Evolutionary conservation across 2,797 vertebrate genomes (phyloP), one percentile per base, ranked within the genome.

Genomic region (Linurgus olivaceus): DNA sequence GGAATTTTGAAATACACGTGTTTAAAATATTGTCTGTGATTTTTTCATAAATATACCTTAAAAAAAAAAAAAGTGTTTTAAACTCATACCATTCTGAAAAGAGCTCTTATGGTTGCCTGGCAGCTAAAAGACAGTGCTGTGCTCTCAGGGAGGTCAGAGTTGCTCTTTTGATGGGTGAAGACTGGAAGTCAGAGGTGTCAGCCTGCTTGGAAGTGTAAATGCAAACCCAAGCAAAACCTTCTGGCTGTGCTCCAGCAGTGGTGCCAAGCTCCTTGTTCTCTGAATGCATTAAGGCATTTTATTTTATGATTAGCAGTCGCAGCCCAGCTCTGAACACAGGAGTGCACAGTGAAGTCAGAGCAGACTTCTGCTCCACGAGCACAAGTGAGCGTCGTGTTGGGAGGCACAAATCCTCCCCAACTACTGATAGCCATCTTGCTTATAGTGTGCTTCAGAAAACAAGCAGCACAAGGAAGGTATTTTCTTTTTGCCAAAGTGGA

Each of bases 381-480:
- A 5, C n/a, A 25, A 74, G 20, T 9, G 28, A 93, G 26, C 0
- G 0, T 63, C 45, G 20, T 47, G 16, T 67, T 72, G 57, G 42
- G 75, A 75, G 54, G 33, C 87, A 62, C 58, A 94, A 48, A 86
- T 38, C 81, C 47, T 81, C 47, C 81, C 66, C 45, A 16, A 40
- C 67, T 62, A 59, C 78, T 83, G 81, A 78, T 89, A 74, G 48
- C 65, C 72, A 28, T 86, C 92, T 74, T 92, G 54, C 75, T 73
- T 31, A n/a, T 7, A 66, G 72, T 40, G 84, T 61, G 45, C 86
- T 87, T 78, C 67, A 88, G 74, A 77, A 85, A 95, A 78, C 78
- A 75, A 85, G 44, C 6, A 81, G 87, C 87, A 91, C 94, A 95
- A 91, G 79, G 82, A 88, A 86, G 44, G 92, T 89, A 72, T 95